These are phyloP conservation scores for Trachymyrmex septentrionalis DNA, from an alignment of 1,140 invertebrate genomes.

Conservation along the genomic window DNA sequence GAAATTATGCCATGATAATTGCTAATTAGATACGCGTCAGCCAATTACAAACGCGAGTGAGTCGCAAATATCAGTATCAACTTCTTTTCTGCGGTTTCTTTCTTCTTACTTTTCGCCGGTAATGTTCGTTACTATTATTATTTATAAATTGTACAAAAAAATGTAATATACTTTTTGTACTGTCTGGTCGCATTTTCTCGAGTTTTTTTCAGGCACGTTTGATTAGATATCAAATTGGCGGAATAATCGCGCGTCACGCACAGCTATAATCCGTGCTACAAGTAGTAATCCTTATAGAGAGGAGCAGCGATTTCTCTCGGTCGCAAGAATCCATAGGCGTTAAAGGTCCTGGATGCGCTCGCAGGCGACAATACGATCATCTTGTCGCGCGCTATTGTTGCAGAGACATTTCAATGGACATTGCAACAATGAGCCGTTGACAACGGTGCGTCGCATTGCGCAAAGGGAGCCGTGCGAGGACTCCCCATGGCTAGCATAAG, in stretches of 20 bases:
- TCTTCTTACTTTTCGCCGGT: neutral
- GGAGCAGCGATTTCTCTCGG: slow-evolving; percentile 66
- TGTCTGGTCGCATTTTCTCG: neutral
- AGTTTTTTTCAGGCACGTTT: neutral
- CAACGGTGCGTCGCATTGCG: slow-evolving; percentile 77
- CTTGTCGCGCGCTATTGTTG: slow-evolving; percentile 74
- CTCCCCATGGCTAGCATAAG: slow-evolving; percentile 73
- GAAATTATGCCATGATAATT: slow-evolving; percentile 59
- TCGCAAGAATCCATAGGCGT: slow-evolving; percentile 39
- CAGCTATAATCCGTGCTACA: slow-evolving; percentile 52
- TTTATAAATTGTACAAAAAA: neutral
- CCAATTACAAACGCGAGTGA: slow-evolving; percentile 10
- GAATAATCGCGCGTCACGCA: neutral
- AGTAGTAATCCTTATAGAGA: slow-evolving; percentile 49
- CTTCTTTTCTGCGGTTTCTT: neutral
- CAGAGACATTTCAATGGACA: slow-evolving; percentile 81
- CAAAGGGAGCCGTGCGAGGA: slow-evolving; percentile 72
- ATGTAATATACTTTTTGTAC: neutral
- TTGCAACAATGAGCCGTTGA: slow-evolving; percentile 84
- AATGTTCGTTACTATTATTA: neutral
- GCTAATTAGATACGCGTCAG: slow-evolving; percentile 53
- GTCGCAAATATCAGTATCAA: neutral
- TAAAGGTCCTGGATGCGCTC: slow-evolving; percentile 61
- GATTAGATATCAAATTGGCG: slow-evolving; percentile 34
- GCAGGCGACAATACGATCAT: slow-evolving; percentile 80